Evolutionary conservation across 2,888 invertebrate genomes (phyloP), one percentile per base, ranked within the genome.

Genomic region (Orchesellides sinensis): DNA sequence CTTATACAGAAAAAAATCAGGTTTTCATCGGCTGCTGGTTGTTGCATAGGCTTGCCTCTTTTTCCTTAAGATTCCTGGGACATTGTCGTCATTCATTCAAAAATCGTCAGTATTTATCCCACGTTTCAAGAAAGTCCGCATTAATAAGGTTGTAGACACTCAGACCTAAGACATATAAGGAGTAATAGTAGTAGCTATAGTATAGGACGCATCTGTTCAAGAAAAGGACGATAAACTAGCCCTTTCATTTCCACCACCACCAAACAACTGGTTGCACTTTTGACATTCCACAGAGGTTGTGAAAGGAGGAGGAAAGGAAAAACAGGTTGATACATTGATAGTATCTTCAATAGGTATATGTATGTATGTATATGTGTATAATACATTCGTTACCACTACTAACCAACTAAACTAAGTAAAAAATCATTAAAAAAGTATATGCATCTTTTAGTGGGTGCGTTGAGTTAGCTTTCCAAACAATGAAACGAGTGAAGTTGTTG

Each of bases 21-120:
- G 78, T 78, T 78, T 73, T 75, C 54, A 8, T 45, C 40, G 19
- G 19, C 2, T 52, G 5, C 2, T 21, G 19, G 10, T 52, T n/a
- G n/a, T 54, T 25, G 35, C 2, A 59, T 54, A 56, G 25, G 29
- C 32, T 14, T 8, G 3, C 35, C 45, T 12, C 45, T 35, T 25
- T 54, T 63, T 52, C 27, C 17, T 40, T 40, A 65, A 54, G 66
- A 75, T 56, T 77, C 77, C 68, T 77, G 68, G 68, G 77, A 77
- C 77, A 77, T n/a, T n/a, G n/a, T n/a, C n/a, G n/a, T 68, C 68
- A 59, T 68, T 77, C 77, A 68, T 73, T 73, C 73, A 73, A 63
- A 17, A 47, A 40, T 17, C 65, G 45, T 23, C 59, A 27, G 14
- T 25, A 14, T 65, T 29, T 25, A 21, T 65, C n/a, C n/a, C 65